Evolutionary conservation across 2,888 invertebrate species (phyloP), one percentile per base, ranked within the genome.

Genomic region (Drosophila kambysellisi): DNA sequence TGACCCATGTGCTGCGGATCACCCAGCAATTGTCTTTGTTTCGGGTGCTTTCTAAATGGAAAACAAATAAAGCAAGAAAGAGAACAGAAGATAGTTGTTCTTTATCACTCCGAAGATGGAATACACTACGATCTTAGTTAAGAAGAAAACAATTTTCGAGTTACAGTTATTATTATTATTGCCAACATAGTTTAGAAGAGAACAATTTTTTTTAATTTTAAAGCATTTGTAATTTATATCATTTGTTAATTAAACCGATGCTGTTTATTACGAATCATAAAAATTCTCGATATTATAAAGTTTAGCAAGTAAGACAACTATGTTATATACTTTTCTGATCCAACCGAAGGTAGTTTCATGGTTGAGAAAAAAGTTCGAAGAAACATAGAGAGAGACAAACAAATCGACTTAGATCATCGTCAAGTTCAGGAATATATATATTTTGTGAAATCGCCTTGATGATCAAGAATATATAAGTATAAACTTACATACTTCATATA

Each of bases 21-120:
- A 74, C 69, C 89, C 73, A 65, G 72, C 84, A 87, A 76, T 81
- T 85, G 84, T 74, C 77, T 89, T 85, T 85, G 87, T 86, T 71
- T 67, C 67, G 50, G 46, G 46, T 69, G 82, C 75, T 88, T 79
- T 88, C 88, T 79, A 89, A 89, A 85, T 87, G 84, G 79, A 76
- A 83, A 89, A 84, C 88, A 89, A 87, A 84, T 81, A 89, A 83
- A 69, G 70, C 57, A 32, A 33, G 15, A 46, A 8, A 15, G 25
- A 46, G 25, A 46, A 46, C 12, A 12, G 32, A 17, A 2, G 4
- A 0, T 20, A 3, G 20, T 8, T 1, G 3, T 8, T 17, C 9
- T 15, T 57, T 1, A 6, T 7, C 15, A 41, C 41, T 5, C 20
- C 20, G 43, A 43, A 25, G 3, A 6, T 25, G 9, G 9, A 43